Percentiles rank a stretch among this genome's conserved stretches.
Conservation (phyloP, 2,888 invertebrate species). For the Sisyra terminalis region DNA sequence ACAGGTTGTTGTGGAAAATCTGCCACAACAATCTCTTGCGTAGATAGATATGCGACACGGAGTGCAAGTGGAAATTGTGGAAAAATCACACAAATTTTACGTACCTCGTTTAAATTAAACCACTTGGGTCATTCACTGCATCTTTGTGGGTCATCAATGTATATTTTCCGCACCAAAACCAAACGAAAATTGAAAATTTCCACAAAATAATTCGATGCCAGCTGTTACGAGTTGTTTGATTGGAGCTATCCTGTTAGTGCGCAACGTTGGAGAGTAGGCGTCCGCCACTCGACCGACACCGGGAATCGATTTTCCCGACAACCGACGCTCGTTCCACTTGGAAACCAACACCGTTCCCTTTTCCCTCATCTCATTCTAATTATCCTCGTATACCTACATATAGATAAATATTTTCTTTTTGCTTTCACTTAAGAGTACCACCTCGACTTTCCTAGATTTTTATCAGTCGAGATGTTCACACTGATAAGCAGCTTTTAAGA, state of each 20-base stretch:
- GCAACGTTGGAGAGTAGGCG: conserved; percentile 1
- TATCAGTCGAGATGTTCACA: no score
- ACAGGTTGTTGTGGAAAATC: conserved; percentile 3
- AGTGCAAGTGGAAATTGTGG: background rate
- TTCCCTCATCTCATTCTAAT: no score
- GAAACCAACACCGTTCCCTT: no score
- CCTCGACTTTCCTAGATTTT: no score
- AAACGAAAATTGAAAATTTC: background rate
- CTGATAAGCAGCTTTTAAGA: no score
- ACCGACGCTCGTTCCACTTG: background rate
- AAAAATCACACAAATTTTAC: background rate
- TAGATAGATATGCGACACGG: background rate
- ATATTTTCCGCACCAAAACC: background rate
- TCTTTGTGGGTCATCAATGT: background rate
- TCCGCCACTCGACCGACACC: background rate
- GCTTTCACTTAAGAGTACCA: no score
- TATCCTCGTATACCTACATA: no score
- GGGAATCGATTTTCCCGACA: conserved; percentile 5
- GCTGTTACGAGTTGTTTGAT: background rate
- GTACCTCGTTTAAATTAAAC: conserved; percentile 1
- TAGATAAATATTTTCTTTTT: no score
- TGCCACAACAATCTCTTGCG: background rate
- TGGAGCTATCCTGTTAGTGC: background rate
- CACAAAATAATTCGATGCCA: background rate
- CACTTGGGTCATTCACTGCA: background rate